These are phyloP conservation scores for Drosophila affinis DNA, from an alignment of 2,888 invertebrate genomes.

Conservation along the genomic window DNA sequence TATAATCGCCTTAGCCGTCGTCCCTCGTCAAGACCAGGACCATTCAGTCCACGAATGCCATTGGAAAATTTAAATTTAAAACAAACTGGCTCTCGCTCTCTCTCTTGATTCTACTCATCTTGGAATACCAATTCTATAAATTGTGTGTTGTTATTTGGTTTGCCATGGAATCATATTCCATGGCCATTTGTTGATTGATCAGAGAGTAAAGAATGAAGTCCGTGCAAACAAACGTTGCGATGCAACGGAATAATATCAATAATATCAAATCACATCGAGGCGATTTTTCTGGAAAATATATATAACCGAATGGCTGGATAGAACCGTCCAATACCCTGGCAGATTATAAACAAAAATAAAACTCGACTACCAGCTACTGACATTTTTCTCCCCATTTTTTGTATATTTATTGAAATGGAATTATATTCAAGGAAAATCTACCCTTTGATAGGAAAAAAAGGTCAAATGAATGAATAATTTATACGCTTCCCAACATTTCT, in stretches of 20 bases:
- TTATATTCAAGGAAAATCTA: background rate
- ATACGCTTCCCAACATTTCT: background rate
- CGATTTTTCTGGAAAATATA: background rate
- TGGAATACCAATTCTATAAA: background rate
- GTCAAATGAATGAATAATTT: background rate
- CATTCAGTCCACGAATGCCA: background rate
- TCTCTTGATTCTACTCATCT: background rate
- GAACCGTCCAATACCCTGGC: background rate
- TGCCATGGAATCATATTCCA: background rate
- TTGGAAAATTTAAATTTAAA: background rate
- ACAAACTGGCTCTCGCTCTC: background rate
- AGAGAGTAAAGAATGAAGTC: background rate
- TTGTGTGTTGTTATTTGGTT: background rate
- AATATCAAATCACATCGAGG: background rate
- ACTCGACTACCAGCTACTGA: background rate
- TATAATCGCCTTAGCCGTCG: background rate
- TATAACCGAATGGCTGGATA: background rate
- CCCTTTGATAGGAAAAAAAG: background rate
- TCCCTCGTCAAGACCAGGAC: background rate
- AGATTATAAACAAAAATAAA: background rate
- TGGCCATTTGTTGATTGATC: constrained; percentile 6
- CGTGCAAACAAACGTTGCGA: background rate
- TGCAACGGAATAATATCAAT: background rate
- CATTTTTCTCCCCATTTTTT: background rate
- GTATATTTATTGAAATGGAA: background rate